These are phyloP conservation scores for Forficula auricularia DNA, from an alignment of 1,140 invertebrate species.

Conservation along the genomic window DNA sequence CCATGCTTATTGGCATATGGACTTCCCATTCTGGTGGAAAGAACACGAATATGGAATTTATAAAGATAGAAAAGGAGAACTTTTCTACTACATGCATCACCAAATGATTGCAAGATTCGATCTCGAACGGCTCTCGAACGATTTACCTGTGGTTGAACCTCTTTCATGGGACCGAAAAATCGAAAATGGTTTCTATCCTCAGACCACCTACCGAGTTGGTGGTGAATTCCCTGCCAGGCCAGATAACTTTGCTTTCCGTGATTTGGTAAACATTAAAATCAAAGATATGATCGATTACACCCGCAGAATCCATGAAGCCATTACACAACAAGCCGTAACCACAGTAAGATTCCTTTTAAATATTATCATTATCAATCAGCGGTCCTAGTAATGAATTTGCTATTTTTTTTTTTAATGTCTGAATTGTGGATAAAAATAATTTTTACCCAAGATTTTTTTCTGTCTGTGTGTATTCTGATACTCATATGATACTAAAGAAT, in stretches of 20 bases:
- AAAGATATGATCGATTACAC: constrained; percentile 19
- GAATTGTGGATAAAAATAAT: too few species aligned
- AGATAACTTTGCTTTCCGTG: constrained; percentile 18
- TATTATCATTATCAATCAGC: too few species aligned
- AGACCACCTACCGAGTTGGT: constrained; percentile 21
- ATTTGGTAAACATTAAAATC: constrained; percentile 18
- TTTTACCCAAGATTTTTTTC: too few species aligned
- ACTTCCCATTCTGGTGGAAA: constrained; percentile 18
- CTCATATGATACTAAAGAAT: too few species aligned
- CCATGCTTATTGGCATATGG: constrained; percentile 21
- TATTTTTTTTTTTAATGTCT: background rate
- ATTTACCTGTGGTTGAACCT: constrained; percentile 17
- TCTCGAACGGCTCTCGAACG: constrained; percentile 22
- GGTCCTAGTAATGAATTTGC: background rate
- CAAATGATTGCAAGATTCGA: constrained; percentile 23
- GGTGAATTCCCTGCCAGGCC: constrained; percentile 20
- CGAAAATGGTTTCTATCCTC: constrained; percentile 21
- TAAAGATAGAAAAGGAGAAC: constrained; percentile 13
- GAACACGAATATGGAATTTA: constrained; percentile 10
- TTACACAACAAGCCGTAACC: constrained; percentile 17
- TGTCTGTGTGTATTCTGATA: too few species aligned
- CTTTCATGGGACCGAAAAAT: constrained; percentile 11
- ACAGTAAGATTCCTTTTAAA: constrained; percentile 10
- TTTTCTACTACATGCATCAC: constrained; percentile 22
- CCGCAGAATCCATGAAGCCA: constrained; percentile 19